Percentiles rank a stretch among this genome's conserved stretches.
These are phyloP conservation scores for Philopedon plagiatum DNA, from an alignment of 2,888 invertebrate genomes.

Conservation along the genomic window DNA sequence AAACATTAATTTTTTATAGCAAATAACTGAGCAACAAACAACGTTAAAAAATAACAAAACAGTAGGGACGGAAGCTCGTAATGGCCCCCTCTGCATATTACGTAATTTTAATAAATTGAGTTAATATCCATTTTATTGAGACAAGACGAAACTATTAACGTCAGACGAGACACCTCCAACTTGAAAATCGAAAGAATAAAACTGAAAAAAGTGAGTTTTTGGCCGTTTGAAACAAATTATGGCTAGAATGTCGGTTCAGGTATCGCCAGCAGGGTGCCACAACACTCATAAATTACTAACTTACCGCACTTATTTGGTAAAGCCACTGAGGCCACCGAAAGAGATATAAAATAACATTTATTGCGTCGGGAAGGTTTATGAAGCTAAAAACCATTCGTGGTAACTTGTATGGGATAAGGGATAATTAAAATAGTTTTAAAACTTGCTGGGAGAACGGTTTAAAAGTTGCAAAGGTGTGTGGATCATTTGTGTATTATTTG, in stretches of 20 bases:
- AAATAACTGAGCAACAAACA: too few species aligned
- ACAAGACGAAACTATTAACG: conserved; percentile 22
- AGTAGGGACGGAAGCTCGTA: too few species aligned
- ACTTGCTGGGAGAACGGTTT: too few species aligned
- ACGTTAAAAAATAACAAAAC: too few species aligned
- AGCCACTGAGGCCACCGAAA: conserved; percentile 33
- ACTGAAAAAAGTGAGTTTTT: conserved; percentile 28
- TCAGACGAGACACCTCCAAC: conserved; percentile 27
- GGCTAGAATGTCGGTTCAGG: conserved; percentile 27
- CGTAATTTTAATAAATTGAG: neutral
- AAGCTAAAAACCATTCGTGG: too few species aligned
- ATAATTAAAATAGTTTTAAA: too few species aligned
- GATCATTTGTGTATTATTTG: too few species aligned
- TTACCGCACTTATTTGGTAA: conserved; percentile 35
- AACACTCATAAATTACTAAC: conserved; percentile 37
- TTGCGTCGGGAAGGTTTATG: neutral
- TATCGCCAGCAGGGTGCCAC: conserved; percentile 31
- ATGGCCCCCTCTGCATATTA: neutral
- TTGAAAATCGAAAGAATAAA: conserved; percentile 19
- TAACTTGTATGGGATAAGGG: too few species aligned
- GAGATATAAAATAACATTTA: conserved; percentile 27
- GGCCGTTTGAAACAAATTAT: conserved; percentile 41
- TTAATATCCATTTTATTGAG: neutral
- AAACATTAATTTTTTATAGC: too few species aligned
- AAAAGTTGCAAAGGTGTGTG: too few species aligned